Evolutionary conservation across 2,888 invertebrate species (phyloP), one percentile per base, ranked within the genome.

Genomic region (Agrochola circellaris): DNA sequence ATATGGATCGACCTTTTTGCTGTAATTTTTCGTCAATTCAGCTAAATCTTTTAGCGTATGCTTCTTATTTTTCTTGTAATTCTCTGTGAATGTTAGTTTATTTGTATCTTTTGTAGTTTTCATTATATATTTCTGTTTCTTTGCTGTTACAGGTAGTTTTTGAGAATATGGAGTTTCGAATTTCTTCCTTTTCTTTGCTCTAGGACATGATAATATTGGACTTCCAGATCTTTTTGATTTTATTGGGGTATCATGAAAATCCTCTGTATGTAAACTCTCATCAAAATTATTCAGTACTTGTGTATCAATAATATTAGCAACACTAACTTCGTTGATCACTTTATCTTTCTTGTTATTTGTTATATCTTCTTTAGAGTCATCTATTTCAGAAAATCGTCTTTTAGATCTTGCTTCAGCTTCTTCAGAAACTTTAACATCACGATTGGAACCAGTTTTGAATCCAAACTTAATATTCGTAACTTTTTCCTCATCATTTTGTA

Each of bases 201-300:
- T 94, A 0, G 95, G 94, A 86, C 95, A 96, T 0, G 93, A 94
- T 0, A 96, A 80, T 62, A 96, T 96, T 1, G 96, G 96, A 68
- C 96, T 96, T 0, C 92, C 93, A 0, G 95, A 92, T 87, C 96
- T 90, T 88, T 95, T 95, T 0, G 89, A 88, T 64, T 87, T 87
- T 64, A 82, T 88, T 2, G 92, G 90, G 11, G 91, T 89, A 8
- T 83, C 78, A 70, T 81, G 90, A 76, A 97, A 95, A 87, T 96
- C 95, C 89, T 95, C 94, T 9, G 95, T 94, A 58, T 94, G 89
- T 64, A 97, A 84, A 23, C 91, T 90, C 26, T 94, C 89, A 76
- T 95, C 93, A 77, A 97, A 97, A 79, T 96, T 92, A 66, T 94
- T 92, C 20, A 95, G 81, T 1, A 95, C 84, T 94, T 95, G 93